Conservation (phyloP, 2,797 vertebrate species). For the Rhabdomys pumilio region DNA sequence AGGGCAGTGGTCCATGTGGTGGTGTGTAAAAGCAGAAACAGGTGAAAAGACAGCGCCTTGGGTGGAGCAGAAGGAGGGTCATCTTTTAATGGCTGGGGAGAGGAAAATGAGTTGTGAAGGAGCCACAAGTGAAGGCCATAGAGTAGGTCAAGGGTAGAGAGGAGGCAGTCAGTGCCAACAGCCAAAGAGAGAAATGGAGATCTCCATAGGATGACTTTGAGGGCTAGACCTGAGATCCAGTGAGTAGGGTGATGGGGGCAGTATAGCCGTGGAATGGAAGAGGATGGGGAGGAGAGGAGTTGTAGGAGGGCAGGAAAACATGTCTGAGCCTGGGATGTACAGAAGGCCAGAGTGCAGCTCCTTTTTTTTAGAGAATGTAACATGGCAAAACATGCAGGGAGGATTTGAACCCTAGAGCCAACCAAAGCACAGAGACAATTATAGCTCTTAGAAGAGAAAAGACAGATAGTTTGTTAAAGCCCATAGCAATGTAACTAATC, state of each 20-base stretch:
- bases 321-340: not conserved
- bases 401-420: not conserved
- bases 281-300: not conserved
- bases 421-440: not conserved
- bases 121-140: not conserved
- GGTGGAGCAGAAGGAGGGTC: not conserved
- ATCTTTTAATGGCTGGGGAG: rapidly evolving
- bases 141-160: not conserved
- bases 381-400: not conserved
- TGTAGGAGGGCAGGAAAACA: not conserved
- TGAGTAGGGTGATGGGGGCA: not conserved
- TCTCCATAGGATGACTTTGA: not conserved
- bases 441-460: not conserved
- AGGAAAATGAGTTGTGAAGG: not conserved
- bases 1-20: not conserved
- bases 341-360: not conserved
- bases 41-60: not conserved
- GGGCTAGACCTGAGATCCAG: not conserved
- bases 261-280: too few relatives aligned
- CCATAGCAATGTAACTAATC: not conserved
- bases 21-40: not conserved
- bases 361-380: not conserved
- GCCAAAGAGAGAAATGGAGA: not conserved
- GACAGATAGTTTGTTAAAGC: not conserved
- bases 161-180: not conserved